These are phyloP conservation scores for Diadromus collaris DNA, from an alignment of 2,888 invertebrate genomes.

Conservation along the genomic window DNA sequence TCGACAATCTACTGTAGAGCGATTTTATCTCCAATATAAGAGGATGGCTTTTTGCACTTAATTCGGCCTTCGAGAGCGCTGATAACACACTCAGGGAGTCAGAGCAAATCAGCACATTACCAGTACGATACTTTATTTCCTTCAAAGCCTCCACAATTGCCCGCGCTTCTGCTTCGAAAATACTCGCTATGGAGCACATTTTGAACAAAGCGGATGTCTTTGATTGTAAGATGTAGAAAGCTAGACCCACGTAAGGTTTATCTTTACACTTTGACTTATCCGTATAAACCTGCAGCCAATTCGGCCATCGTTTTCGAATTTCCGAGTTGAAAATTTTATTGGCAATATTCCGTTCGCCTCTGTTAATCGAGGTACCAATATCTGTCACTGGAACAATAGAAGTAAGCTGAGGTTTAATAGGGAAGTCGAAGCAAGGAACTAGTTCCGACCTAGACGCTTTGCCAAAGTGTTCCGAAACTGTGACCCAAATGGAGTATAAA, in stretches of 20 bases:
- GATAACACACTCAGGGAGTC: neutral
- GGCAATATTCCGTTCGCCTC: neutral
- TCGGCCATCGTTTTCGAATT: neutral
- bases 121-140: neutral
- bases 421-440: neutral
- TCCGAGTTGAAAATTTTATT: neutral
- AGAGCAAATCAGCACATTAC: neutral
- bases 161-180: neutral
- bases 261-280: neutral
- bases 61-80: neutral
- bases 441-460: neutral
- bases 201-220: neutral
- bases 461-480: neutral
- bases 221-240: neutral
- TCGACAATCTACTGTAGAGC: neutral
- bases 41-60: neutral
- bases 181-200: neutral
- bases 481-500: neutral
- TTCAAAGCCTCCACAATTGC: neutral
- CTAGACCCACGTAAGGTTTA: neutral
- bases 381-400: neutral
- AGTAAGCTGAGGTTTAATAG: slow-evolving; percentile 6
- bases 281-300: neutral
- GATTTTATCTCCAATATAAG: neutral
- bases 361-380: neutral